Evolutionary conservation across 2,113 vertebrate genomes (phyloP), one percentile per base, ranked within the genome.

Genomic region (Ahaetulla prasina): DNA sequence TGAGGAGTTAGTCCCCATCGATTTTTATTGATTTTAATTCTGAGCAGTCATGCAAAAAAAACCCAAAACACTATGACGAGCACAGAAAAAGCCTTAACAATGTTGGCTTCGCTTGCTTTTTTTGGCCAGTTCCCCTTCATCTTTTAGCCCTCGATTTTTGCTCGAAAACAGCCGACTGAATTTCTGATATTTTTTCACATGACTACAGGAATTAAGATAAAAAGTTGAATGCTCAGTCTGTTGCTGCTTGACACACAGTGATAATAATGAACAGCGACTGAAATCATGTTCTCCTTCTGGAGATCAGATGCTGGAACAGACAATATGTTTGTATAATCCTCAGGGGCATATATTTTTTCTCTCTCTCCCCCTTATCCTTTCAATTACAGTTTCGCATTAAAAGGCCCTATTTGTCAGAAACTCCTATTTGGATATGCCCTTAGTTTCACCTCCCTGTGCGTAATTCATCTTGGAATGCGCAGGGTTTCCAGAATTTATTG

Each of bases 401-500:
- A 88, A 74, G 55, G 27, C 12, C 53, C 49, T n/a, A 49, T 92
- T 85, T 39, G 92, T 22, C 23, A 4, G 53, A 85, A 50, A 53
- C 1, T 92, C 14, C 45, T 63, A 55, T 60, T 57, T 63, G 80
- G 74, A 10, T 8, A 74, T 18, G 23, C 53, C 35, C 74, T 2
- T 39, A 25, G n/a, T 90, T 90, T 88, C 50, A 22, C 89, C 93
- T 96, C 57, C 90, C 94, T 92, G 49, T 27, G 6, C 18, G 35
- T 89, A 95, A 84, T 93, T 95, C 55, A 87, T 95, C 90, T 92
- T 94, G 80, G 47, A 92, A 94, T 60, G 89, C 63, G 88, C 39
- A 12, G 47, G 93, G 84, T 68, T 94, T 95, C 86, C 23, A 74
- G 86, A 30, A 93, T 95, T 94, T 95, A 94, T 96, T 95, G 89